phyloP scores from a whole-genome alignment of 2,113 vertebrate genomes.

The Pomatostomus ruficeps region DNA sequence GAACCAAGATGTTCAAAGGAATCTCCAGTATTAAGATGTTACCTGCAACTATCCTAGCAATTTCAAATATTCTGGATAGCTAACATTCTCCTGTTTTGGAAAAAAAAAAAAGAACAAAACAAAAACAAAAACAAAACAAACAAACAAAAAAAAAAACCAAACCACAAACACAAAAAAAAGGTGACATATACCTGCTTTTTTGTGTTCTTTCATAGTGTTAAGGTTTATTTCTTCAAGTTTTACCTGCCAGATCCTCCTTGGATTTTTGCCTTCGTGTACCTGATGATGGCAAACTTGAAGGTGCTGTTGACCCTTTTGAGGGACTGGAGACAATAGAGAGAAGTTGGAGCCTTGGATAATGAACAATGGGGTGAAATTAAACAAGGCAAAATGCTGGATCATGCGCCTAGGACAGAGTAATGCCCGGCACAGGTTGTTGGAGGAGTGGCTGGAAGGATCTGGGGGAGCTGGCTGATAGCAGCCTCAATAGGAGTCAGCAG shows the following conservation, averaged over 20 bases:
- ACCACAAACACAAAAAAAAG: too few relatives aligned
- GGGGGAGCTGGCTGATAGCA: neutral
- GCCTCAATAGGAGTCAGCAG: neutral
- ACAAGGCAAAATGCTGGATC: neutral
- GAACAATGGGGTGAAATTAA: neutral
- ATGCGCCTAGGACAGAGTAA: accelerated
- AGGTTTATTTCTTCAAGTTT: neutral
- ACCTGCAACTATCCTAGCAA: neutral
- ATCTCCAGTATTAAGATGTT: neutral
- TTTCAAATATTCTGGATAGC: neutral
- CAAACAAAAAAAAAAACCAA: too few relatives aligned
- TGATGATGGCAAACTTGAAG: neutral
- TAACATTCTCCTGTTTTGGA: neutral
- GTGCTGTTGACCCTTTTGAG: neutral
- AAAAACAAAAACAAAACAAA: too few relatives aligned
- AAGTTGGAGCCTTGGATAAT: neutral
- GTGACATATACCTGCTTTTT: neutral
- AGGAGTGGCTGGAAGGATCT: neutral
- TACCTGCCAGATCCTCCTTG: neutral
- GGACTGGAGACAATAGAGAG: accelerated
- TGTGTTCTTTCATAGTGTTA: neutral
- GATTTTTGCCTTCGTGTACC: neutral
- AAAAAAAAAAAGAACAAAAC: too few relatives aligned
- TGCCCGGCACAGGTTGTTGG: accelerated
- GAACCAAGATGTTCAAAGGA: neutral